A percentile compares a stretch with the other conserved stretches of the same genome.
Conservation (phyloP, 2,888 invertebrate species). For the Mesorhabditis sp. region DNA sequence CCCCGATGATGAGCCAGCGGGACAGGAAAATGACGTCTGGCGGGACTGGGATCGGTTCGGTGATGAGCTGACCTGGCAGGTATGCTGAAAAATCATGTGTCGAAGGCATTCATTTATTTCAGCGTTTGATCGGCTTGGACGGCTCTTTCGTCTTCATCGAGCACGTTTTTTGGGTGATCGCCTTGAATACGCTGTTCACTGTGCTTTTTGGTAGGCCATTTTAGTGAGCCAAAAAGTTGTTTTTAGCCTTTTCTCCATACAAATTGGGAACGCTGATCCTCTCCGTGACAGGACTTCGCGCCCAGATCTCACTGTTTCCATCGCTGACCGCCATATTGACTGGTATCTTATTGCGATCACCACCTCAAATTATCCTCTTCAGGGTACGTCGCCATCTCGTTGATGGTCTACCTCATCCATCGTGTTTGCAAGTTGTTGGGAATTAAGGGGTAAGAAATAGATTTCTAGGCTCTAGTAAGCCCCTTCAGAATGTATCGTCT, state of each 20-base stretch:
- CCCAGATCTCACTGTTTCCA: conserved; percentile 68
- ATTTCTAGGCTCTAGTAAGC: background rate
- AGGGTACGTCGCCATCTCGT: conserved; percentile 86
- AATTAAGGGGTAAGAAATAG: conserved; percentile 70
- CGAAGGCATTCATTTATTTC: background rate
- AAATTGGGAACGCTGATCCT: conserved; percentile 85
- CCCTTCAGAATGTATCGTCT: conserved; percentile 40
- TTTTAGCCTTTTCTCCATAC: conserved; percentile 84
- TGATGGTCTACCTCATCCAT: conserved; percentile 77
- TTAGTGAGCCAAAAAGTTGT: background rate
- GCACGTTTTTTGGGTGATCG: conserved; percentile 98
- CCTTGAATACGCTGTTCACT: conserved; percentile 90
- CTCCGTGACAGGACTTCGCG: conserved; percentile 69
- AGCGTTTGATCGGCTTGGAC: conserved; percentile 71
- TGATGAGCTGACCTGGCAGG: conserved; percentile 89
- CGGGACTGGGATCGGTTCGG: conserved; percentile 78
- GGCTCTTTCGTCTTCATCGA: conserved; percentile 94
- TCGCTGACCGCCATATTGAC: conserved; percentile 35
- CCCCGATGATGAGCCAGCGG: conserved; percentile 18
- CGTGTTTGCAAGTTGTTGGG: conserved; percentile 77
- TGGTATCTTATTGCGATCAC: conserved; percentile 15
- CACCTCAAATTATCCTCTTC: conserved; percentile 64
- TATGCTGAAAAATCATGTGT: conserved; percentile 65
- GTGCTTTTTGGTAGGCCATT: conserved; percentile 74
- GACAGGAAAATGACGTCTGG: conserved; percentile 6